Base-by-base conservation (phyloP, 2,888 invertebrate genomes). In the Labia minor region DNA sequence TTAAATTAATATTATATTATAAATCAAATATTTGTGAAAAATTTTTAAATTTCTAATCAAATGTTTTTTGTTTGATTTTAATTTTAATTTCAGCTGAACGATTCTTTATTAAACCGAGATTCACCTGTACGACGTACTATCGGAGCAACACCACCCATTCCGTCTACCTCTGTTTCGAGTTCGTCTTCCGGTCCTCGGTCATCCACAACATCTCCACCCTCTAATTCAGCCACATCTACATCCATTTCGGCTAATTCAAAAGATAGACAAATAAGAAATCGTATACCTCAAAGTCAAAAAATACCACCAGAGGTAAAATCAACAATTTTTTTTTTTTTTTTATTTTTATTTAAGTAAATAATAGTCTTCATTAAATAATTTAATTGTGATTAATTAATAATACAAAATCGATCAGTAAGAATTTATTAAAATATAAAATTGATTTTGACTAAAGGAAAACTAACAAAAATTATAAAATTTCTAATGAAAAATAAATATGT, bases 31-130 rank as follows among this genome's bases (percentile, higher is more conserved):
- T n/a, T n/a, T n/a, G n/a, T n/a, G n/a, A n/a, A n/a, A n/a, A n/a
- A n/a, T n/a, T n/a, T n/a, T n/a, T n/a, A n/a, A n/a, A n/a, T n/a
- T n/a, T n/a, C n/a, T n/a, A n/a, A n/a, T n/a, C n/a, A n/a, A n/a
- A n/a, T n/a, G n/a, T n/a, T n/a, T n/a, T n/a, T n/a, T n/a, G n/a
- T n/a, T n/a, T n/a, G n/a, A n/a, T n/a, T n/a, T n/a, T n/a, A n/a
- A n/a, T 26, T 65, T 21, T n/a, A 21, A 63, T 64, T 67, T 11
- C 66, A 72, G 72, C 69, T 70, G 37, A 70, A 72, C 37, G 72
- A 71, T 33, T 65, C 66, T 19, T 16, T 63, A 21, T 33, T 68
- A 20, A 66, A 62, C 49, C 66, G 70, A 26, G 70, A 70, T 20
- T 68, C 66, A 19, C 62, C 67, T 26, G 49, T 68, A 6, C 62